Evolutionary conservation across 2,888 invertebrate genomes (phyloP).

Genomic region (Nudaria mundana): DNA sequence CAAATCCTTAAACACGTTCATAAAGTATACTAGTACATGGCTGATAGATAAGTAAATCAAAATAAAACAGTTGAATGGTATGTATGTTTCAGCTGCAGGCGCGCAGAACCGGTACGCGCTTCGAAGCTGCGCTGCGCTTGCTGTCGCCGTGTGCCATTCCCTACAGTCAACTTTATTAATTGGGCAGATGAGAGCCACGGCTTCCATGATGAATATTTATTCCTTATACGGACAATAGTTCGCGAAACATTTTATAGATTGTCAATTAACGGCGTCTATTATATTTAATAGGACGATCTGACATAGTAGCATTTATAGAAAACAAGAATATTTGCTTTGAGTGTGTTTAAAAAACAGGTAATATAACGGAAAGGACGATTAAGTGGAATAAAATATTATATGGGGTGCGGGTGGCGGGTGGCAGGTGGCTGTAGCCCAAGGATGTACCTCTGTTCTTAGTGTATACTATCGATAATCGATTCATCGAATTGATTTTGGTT

Average conservation of each 20-base stretch:
- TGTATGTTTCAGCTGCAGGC: constrained; percentile 68
- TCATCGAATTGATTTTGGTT: too few species aligned
- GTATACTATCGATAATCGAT: constrained; percentile 19
- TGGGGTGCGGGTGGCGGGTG: constrained; percentile 76
- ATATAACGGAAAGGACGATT: constrained; percentile 80
- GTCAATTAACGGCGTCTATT: constrained; percentile 81
- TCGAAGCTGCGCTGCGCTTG: constrained; percentile 48
- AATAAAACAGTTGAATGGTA: constrained; percentile 68
- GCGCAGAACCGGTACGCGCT: constrained; percentile 61
- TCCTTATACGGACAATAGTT: constrained; percentile 72
- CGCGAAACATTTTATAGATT: constrained; percentile 81
- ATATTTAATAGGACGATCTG: constrained; percentile 74
- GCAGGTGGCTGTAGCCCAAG: constrained; percentile 71
- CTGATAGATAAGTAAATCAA: constrained; percentile 75
- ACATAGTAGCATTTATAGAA: constrained; percentile 64
- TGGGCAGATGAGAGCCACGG: constrained; percentile 79
- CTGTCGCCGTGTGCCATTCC: constrained; percentile 67
- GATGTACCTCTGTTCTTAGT: constrained; percentile 36
- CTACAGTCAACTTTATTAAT: constrained; percentile 79
- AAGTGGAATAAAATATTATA: constrained; percentile 80
- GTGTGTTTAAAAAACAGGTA: constrained; percentile 74
- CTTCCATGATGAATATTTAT: constrained; percentile 76
- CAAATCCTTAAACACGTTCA: constrained; percentile 45
- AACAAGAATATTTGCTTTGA: constrained; percentile 79
- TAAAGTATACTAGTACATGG: constrained; percentile 45